phyloP scores from a whole-genome alignment of 1,140 invertebrate genomes.

The Diabrotica virgifera region DNA sequence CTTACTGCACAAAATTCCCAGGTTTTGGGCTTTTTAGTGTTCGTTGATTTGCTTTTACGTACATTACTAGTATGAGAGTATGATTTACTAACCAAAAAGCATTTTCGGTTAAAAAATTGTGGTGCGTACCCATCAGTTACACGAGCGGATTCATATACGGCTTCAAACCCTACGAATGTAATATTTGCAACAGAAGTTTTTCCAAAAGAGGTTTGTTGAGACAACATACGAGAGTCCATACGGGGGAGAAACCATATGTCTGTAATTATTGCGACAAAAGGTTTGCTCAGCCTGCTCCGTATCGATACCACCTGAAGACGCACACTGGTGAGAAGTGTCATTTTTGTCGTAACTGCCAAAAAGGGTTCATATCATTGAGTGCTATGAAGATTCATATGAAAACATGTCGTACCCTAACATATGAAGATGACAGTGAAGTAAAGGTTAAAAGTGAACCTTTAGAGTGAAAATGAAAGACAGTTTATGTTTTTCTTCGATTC shows the following conservation, averaged over 20 bases:
- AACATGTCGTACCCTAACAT: no score
- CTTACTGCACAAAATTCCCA: no score
- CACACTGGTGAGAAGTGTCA: slow-evolving; percentile 77
- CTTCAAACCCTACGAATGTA: slow-evolving; percentile 70
- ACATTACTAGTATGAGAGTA: no score
- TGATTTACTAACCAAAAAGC: no score
- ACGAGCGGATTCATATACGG: slow-evolving; percentile 69
- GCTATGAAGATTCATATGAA: slow-evolving; percentile 61
- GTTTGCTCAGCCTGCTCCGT: slow-evolving; percentile 71
- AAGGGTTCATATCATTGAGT: slow-evolving; percentile 62
- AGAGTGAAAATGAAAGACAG: no score
- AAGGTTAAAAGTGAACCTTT: no score
- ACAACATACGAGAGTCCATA: slow-evolving; percentile 58
- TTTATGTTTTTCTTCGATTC: no score
- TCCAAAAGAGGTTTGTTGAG: slow-evolving; percentile 62
- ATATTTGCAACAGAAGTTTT: slow-evolving; percentile 37
- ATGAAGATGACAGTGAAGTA: no score
- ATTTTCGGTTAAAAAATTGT: no score
- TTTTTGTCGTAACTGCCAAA: slow-evolving; percentile 64
- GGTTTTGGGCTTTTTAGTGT: no score
- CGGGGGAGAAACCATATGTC: slow-evolving; percentile 63
- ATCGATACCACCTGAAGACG: slow-evolving; percentile 54
- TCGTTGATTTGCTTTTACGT: no score
- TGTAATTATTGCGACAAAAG: slow-evolving; percentile 70
- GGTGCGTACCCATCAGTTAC: no score